Evolutionary conservation across 2,797 vertebrate genomes (phyloP).

Genomic region (Pangasius larnaudii): DNA sequence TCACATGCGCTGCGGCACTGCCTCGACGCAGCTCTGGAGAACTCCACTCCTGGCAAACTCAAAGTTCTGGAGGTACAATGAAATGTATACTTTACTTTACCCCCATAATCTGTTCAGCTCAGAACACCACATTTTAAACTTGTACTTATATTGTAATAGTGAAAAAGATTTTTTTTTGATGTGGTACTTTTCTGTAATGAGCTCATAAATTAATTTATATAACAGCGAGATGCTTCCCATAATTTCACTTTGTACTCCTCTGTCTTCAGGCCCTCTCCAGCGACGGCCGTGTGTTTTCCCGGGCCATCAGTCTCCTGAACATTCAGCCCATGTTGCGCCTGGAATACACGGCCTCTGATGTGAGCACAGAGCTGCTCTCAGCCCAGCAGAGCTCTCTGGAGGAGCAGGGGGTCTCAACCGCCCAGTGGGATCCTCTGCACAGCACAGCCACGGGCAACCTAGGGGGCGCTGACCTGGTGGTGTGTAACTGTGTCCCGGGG

Average conservation of each 20-base stretch:
- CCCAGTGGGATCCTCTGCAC: conserved; percentile 84
- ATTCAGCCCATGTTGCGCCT: conserved; percentile 85
- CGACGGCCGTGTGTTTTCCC: conserved; percentile 82
- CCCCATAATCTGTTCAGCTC: neutral
- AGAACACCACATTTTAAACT: neutral
- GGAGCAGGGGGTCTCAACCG: conserved; percentile 67
- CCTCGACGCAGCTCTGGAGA: conserved; percentile 86
- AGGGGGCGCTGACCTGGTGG: conserved; percentile 80
- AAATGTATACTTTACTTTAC: neutral
- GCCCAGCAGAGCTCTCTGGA: conserved; percentile 72
- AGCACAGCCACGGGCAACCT: conserved; percentile 71
- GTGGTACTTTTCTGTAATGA: neutral
- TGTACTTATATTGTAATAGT: neutral
- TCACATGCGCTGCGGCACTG: conserved; percentile 79
- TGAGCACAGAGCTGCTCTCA: conserved; percentile 69
- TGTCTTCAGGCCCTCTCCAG: conserved; percentile 81
- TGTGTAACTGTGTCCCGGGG: conserved; percentile 82
- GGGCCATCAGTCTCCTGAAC: conserved; percentile 79
- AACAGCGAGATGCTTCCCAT: neutral
- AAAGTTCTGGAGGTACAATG: conserved; percentile 87
- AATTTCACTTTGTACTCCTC: neutral
- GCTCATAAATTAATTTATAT: neutral
- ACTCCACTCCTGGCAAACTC: conserved; percentile 76
- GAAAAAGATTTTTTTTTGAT: neutral
- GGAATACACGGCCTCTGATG: conserved; percentile 85